Conservation (phyloP, 1,140 invertebrate species). For the Olivierus martensii region DNA sequence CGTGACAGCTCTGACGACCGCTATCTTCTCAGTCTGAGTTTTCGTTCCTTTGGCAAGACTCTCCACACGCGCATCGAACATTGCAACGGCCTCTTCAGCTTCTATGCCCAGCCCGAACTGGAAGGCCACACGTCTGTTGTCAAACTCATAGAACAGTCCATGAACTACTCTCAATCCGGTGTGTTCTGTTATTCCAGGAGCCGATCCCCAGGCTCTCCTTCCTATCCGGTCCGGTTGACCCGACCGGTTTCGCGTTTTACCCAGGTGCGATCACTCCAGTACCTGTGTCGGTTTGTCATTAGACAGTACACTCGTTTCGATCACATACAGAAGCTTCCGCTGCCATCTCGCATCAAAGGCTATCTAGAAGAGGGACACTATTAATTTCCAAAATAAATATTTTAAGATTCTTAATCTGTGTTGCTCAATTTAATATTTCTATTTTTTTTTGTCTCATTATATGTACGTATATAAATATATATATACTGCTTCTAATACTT, state of each 20-base stretch:
- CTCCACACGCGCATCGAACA: constrained; percentile 55
- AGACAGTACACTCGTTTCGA: constrained; percentile 51
- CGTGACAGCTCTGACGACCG: constrained; percentile 56
- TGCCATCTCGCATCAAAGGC: constrained; percentile 49
- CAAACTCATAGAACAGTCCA: constrained; percentile 52
- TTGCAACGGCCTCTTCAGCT: constrained; percentile 47
- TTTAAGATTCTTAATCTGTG: too few species aligned
- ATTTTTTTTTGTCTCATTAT: too few species aligned
- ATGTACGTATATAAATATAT: too few species aligned
- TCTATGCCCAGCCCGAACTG: constrained; percentile 47
- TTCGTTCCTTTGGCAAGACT: constrained; percentile 54
- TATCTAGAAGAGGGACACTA: constrained; percentile 46
- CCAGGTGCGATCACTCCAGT: constrained; percentile 54
- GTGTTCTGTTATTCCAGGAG: constrained; percentile 58
- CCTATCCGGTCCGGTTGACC: constrained; percentile 55
- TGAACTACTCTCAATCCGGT: constrained; percentile 48
- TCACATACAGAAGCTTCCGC: constrained; percentile 53
- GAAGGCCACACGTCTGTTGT: constrained; percentile 50
- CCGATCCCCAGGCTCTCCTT: constrained; percentile 45
- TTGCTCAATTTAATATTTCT: too few species aligned
- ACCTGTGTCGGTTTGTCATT: constrained; percentile 62
- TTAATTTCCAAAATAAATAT: constrained; percentile 15
- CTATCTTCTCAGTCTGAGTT: constrained; percentile 53
- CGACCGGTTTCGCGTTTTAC: constrained; percentile 61
- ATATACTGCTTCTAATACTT: too few species aligned